Base-by-base conservation (phyloP, 2,113 vertebrate genomes). In the Neotragus pygmaeus region DNA sequence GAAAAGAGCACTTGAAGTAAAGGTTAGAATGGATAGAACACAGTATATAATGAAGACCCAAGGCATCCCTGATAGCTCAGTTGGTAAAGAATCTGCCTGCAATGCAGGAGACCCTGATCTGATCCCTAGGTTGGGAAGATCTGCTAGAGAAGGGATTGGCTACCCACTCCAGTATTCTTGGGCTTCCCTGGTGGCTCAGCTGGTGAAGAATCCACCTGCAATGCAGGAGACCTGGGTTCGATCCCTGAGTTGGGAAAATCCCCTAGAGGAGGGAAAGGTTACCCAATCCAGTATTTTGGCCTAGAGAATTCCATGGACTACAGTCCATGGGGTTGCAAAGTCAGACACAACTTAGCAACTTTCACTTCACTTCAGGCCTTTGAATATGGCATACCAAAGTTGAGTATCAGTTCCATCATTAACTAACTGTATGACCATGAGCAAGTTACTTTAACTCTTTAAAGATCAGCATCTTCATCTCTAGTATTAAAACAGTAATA, bases 161-260 rank as follows among this genome's bases (percentile, higher is more conserved):
- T 39, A 12, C 19, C 19, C n/a, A 70, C 10, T 39, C n/a, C 9
- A 70, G n/a, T 39, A 70, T 70, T 23, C n/a, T 70, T 11, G 19
- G n/a, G n/a, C 9, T 70, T 70, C 66, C n/a, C 66, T 70, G 66
- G 66, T 70, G 19, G 64, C n/a, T 70, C 64, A 70, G n/a, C 64
- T 70, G n/a, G 19, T 70, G 64, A 70, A 70, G 64, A 70, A 70
- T 70, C n/a, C n/a, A 17, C 10, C n/a, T 36, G 19, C 64, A 70
- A 36, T 23, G 9, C 0, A 0, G 19, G 9, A 70, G 19, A 70
- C 66, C n/a, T 70, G 66, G 66, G n/a, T 12, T 70, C 1, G 2
- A 70, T 70, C 2, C n/a, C 66, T 70, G 66, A 19, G 19, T 70
- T 23, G 9, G 19, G 19, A 70, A 70, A n/a, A 70, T 36, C 66